Conservation (phyloP, 2,888 invertebrate species). For the Taenaris catops region DNA sequence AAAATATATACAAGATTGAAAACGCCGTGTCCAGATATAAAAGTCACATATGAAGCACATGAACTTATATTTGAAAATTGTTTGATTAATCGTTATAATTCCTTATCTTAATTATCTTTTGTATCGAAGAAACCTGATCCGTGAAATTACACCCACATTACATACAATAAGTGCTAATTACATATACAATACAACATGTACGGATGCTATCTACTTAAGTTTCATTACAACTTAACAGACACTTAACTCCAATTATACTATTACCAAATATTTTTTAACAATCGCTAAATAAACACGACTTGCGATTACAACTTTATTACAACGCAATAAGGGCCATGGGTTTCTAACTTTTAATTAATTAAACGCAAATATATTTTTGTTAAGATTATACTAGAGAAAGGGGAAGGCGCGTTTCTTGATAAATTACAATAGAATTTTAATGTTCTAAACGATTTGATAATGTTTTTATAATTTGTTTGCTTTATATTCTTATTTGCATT, state of each 20-base stretch:
- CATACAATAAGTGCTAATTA: constrained; percentile 61
- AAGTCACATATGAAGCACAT: too few relatives aligned
- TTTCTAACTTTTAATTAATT: constrained; percentile 2
- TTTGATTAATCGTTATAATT: too few relatives aligned
- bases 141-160: constrained; percentile 47
- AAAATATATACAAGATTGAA: too few relatives aligned
- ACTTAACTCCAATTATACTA: constrained; percentile 67
- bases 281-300: not conserved
- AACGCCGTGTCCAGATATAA: too few relatives aligned
- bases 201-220: constrained; percentile 65
- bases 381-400: constrained; percentile 41
- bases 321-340: constrained; percentile 21
- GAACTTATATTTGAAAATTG: too few relatives aligned
- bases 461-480: constrained; percentile 75
- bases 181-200: constrained; percentile 47
- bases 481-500: constrained; percentile 66
- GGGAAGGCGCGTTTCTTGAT: constrained; percentile 63
- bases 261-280: constrained; percentile 31
- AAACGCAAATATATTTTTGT: constrained; percentile 19
- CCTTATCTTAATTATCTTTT: constrained; percentile 48
- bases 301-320: constrained; percentile 29
- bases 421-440: constrained; percentile 69
- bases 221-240: constrained; percentile 71
- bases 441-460: constrained; percentile 57
- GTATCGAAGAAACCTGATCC: constrained; percentile 36